These are phyloP conservation scores for Neogale vison DNA, from an alignment of 2,113 vertebrate species.

Conservation along the genomic window DNA sequence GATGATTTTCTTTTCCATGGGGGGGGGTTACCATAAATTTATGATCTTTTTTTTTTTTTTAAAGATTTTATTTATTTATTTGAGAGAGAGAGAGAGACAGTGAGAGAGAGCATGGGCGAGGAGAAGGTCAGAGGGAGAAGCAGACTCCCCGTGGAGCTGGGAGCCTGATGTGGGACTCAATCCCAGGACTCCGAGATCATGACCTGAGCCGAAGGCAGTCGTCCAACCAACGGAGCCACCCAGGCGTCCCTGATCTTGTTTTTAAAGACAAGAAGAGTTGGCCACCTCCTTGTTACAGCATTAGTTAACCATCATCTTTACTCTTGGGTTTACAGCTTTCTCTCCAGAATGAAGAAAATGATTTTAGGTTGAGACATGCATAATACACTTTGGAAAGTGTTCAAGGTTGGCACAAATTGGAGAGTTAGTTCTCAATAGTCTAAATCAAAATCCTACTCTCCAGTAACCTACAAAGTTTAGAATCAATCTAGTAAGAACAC, in stretches of 20 bases:
- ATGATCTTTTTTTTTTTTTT: background rate
- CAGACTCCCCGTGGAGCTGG: too few species aligned
- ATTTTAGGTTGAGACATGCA: background rate
- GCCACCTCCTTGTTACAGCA: background rate
- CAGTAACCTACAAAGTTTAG: constrained; percentile 22
- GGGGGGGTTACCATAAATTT: background rate
- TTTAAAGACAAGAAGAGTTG: background rate
- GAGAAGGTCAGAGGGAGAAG: too few species aligned
- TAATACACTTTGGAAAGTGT: background rate
- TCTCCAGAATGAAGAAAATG: constrained; percentile 29
- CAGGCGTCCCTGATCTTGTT: background rate
- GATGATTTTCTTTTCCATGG: background rate
- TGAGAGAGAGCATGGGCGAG: too few species aligned
- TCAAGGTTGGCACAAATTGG: constrained; percentile 4
- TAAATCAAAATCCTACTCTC: constrained; percentile 39
- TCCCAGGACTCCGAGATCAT: too few species aligned
- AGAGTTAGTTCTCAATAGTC: background rate
- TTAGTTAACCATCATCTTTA: constrained; percentile 8
- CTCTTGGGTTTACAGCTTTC: background rate
- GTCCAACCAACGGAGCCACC: too few species aligned
- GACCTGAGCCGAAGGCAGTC: too few species aligned
- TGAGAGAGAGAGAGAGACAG: too few species aligned
- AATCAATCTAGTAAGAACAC: constrained; percentile 26
- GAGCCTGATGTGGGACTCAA: too few species aligned
- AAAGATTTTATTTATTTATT: too few species aligned